Percentiles rank a stretch among this genome's conserved stretches.
Conservation (phyloP, 2,797 vertebrate genomes). For the Lepilemur ruficaudatus region DNA sequence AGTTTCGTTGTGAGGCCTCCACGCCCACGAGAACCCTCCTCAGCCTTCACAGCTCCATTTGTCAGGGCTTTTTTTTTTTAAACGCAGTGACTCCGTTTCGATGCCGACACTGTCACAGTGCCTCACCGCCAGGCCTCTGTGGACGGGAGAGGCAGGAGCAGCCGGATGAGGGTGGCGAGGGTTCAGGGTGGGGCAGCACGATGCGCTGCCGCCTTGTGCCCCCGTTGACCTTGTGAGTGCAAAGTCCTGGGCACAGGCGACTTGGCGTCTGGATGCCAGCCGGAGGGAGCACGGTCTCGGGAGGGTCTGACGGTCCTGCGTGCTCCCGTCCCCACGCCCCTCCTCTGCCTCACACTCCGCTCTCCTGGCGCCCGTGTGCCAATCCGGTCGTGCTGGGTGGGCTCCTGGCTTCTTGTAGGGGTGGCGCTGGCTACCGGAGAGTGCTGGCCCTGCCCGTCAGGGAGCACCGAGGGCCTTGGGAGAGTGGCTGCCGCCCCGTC, state of each 20-base stretch:
- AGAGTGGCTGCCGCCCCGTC: neutral
- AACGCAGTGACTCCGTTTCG: neutral
- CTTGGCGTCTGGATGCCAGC: neutral
- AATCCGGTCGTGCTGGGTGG: neutral
- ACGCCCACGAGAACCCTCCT: neutral
- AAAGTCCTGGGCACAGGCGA: neutral
- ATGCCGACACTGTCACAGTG: neutral
- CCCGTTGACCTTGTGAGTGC: neutral
- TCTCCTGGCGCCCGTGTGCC: no score
- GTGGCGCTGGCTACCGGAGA: neutral
- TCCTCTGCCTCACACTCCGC: neutral
- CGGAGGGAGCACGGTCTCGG: neutral
- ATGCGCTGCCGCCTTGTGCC: no score
- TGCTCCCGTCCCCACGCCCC: neutral
- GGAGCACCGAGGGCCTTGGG: neutral
- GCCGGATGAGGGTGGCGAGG: neutral
- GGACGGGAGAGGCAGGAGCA: neutral
- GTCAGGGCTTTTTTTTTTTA: neutral
- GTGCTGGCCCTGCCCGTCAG: neutral
- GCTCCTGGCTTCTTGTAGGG: neutral
- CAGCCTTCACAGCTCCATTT: neutral
- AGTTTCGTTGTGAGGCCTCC: neutral
- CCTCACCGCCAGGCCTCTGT: neutral
- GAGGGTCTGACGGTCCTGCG: fast-evolving
- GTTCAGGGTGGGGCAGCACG: neutral